A percentile compares a stretch with the other conserved stretches of the same genome.
Evolutionary conservation across 2,113 vertebrate species (phyloP).

Genomic region (Bucco capensis): DNA sequence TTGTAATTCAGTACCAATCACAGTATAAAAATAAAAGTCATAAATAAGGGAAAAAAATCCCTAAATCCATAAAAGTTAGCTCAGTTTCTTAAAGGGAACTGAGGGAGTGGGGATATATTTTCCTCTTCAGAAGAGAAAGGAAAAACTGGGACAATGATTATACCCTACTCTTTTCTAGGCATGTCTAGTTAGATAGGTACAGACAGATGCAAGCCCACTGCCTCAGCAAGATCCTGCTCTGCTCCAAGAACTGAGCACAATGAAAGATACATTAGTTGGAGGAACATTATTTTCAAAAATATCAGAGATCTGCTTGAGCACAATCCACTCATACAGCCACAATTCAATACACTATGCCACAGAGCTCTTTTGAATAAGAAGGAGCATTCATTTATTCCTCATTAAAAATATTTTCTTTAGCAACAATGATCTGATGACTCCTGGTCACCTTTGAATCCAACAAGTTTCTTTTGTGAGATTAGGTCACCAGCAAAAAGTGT

Average conservation of each 20-base stretch:
- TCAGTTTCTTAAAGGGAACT: neutral
- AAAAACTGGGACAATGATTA: neutral
- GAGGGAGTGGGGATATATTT: neutral
- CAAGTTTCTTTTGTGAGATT: neutral
- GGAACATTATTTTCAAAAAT: neutral
- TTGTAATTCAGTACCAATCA: slow-evolving; percentile 5
- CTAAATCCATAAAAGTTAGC: neutral
- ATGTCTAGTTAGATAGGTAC: neutral
- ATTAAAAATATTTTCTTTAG: neutral
- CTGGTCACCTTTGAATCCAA: neutral
- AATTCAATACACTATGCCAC: neutral
- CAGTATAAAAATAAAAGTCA: slow-evolving; percentile 14
- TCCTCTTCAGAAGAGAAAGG: neutral
- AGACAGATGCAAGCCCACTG: neutral
- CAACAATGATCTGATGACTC: neutral
- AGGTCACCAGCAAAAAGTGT: neutral
- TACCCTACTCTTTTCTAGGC: neutral
- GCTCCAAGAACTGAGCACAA: neutral
- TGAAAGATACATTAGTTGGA: neutral
- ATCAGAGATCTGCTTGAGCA: neutral
- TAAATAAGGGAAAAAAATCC: neutral
- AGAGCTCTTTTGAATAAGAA: neutral
- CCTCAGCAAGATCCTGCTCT: neutral
- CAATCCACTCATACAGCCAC: neutral
- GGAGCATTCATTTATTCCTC: neutral